Conservation (phyloP, 2,113 vertebrate genomes). For the Chaetodon auriga region DNA sequence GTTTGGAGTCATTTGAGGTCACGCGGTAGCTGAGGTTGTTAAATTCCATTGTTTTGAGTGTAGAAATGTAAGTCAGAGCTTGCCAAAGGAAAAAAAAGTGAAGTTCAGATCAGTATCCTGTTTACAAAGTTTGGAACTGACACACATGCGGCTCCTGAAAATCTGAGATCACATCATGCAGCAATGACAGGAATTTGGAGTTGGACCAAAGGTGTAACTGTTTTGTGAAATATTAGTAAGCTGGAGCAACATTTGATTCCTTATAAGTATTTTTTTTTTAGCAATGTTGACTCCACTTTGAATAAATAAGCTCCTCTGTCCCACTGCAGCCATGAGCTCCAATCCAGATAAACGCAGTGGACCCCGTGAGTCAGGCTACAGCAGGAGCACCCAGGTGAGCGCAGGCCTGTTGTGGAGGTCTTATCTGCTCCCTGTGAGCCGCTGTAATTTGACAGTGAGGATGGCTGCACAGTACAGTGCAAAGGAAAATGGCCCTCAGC, state of each 20-base stretch:
- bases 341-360: background rate
- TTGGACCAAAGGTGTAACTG: background rate
- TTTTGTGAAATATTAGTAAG: background rate
- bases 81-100: background rate
- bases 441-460: slow-evolving; percentile 26
- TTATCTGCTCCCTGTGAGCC: background rate
- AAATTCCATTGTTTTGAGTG: too few species aligned
- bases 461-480: slow-evolving; percentile 44
- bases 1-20: too few species aligned
- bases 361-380: background rate
- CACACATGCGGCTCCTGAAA: background rate
- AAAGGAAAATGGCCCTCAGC: slow-evolving; percentile 71
- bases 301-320: background rate
- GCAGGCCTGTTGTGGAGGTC: background rate
- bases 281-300: background rate
- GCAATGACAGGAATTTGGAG: background rate
- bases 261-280: background rate
- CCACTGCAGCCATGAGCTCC: background rate
- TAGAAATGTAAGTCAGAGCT: background rate
- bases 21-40: too few species aligned
- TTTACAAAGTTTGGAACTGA: background rate
- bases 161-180: background rate
- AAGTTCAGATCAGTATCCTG: background rate
- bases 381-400: background rate
- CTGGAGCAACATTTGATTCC: background rate